Conservation (phyloP, 2,113 vertebrate genomes). For the Bufo bufo region DNA sequence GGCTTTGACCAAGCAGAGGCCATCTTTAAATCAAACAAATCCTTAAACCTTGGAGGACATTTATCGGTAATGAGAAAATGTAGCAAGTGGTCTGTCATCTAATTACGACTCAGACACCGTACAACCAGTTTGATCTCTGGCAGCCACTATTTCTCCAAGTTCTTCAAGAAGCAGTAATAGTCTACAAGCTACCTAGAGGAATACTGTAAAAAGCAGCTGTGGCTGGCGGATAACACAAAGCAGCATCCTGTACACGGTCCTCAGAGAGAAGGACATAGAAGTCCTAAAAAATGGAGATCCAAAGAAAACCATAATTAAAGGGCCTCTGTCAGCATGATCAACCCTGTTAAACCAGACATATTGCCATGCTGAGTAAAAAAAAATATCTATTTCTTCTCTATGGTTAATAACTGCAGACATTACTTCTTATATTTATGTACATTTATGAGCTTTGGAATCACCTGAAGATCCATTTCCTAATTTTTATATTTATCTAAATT, state of each 20-base stretch:
- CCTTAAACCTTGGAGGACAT: constrained; percentile 44
- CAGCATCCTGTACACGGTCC: background rate
- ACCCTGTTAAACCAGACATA: too few relatives aligned
- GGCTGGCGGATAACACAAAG: background rate
- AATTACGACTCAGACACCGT: constrained; percentile 29
- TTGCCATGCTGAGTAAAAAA: too few relatives aligned
- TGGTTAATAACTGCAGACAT: too few relatives aligned
- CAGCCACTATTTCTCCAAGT: background rate
- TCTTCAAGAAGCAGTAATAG: constrained; percentile 19
- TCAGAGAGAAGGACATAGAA: background rate
- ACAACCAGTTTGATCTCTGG: background rate
- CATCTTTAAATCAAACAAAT: constrained; percentile 53
- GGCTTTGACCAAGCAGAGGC: constrained; percentile 7
- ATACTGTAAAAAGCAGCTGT: background rate
- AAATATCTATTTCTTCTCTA: too few relatives aligned
- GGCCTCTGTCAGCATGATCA: too few relatives aligned
- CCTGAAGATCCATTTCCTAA: too few relatives aligned
- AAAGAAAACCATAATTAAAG: background rate
- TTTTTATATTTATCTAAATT: too few relatives aligned
- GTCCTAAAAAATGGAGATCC: background rate
- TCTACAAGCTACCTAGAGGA: background rate
- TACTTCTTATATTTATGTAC: too few relatives aligned
- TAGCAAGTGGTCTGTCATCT: constrained; percentile 24
- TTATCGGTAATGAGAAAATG: constrained; percentile 51
- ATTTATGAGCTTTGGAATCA: too few relatives aligned